Percentiles rank a stretch among this genome's conserved stretches.
phyloP scores from a whole-genome alignment of 2,888 invertebrate genomes.

The Penaeus monodon region DNA sequence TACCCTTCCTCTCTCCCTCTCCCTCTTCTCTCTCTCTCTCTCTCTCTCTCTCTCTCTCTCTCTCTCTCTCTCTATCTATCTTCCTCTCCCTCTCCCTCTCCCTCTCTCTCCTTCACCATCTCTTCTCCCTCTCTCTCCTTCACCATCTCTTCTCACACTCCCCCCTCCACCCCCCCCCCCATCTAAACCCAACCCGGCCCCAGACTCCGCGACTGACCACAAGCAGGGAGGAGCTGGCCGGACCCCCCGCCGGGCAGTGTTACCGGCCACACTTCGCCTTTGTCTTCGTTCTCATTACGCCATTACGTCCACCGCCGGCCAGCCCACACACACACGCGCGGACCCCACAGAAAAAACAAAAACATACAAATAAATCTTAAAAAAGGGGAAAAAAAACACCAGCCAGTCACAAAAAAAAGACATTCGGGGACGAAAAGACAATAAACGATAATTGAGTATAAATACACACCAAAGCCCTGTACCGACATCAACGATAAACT shows the following conservation, averaged over 20 bases:
- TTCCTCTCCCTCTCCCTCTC: background rate
- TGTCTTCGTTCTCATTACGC: constrained; percentile 4
- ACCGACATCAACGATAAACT: too few relatives aligned
- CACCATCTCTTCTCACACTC: background rate
- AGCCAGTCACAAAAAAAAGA: too few relatives aligned
- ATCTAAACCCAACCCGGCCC: background rate
- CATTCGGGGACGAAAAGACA: too few relatives aligned
- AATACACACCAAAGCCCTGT: too few relatives aligned
- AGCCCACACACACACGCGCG: background rate
- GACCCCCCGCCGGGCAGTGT: constrained; percentile 19
- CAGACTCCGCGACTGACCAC: too few relatives aligned
- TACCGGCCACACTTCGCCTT: constrained; percentile 29
- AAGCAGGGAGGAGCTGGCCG: too few relatives aligned
- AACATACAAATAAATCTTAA: too few relatives aligned
- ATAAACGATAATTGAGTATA: too few relatives aligned
- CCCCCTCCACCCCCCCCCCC: background rate
- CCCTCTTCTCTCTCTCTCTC: background rate
- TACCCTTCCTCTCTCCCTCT: too few relatives aligned
- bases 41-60: background rate
- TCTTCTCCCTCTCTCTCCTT: background rate
- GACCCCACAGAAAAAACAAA: too few relatives aligned
- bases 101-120: background rate
- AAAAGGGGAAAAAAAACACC: too few relatives aligned
- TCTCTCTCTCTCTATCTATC: background rate
- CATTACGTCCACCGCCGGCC: constrained; percentile 4